Base-by-base conservation (phyloP, 2,888 invertebrate genomes). In the Chironomus tentans region DNA sequence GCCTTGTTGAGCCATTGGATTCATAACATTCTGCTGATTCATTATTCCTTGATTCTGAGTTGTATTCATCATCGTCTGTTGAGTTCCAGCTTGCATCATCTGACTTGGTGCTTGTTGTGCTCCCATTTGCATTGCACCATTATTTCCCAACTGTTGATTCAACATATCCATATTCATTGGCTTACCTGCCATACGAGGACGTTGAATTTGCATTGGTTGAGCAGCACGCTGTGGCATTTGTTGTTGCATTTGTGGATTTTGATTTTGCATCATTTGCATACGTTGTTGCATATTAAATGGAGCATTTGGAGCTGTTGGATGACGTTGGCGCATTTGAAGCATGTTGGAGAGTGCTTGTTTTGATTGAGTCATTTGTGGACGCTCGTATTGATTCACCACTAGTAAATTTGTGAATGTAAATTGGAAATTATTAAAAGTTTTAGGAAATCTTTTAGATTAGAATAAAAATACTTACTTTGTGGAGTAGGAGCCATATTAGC, bases 341-440 rank as follows among this genome's bases (percentile, higher is more conserved):
- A 95, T 93, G 80, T 93, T 91, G 72, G 92, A 92, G 56, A 95
- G 85, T 0, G 95, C 95, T 81, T 93, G 93, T 81, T 95, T 95
- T 4, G 92, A 91, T 79, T 91, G 91, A 81, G 91, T 91, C 79
- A 91, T 78, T 76, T 76, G 78, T 0, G 82, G 84, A n/a, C 84
- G 81, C 78, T 84, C 84, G 15, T 84, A 84, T 2, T 84, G 83
- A 78, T 83, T 84, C 79, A 84, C 84, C 83, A 46, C 18, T n/a
- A 6, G 5, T 13, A 10, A 24, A 28, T 28, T n/a, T 28, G 5
- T 28, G 28, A 5, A 28, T 28, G 5, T 15, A 50, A 15, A 50
- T 50, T 15, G 4, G 6, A 50, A 50, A 3, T n/a, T n/a, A 50
- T 18, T 24, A 2, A 24, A 24, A 24, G n/a, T n/a, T n/a, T n/a